These are phyloP conservation scores for Gerosis bhagava DNA, from an alignment of 2,888 invertebrate genomes.

Conservation along the genomic window DNA sequence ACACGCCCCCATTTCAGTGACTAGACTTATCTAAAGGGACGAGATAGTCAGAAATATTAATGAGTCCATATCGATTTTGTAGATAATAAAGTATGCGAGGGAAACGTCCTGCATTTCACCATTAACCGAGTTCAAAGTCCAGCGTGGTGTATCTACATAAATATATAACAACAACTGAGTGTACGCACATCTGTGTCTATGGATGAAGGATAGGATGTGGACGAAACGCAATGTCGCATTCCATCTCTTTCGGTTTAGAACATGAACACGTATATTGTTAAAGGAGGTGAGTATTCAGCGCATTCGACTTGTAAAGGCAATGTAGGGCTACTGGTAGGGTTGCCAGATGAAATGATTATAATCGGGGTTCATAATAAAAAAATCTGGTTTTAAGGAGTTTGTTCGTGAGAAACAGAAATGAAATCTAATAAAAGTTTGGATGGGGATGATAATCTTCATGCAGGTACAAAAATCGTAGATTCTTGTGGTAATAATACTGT, in stretches of 20 bases:
- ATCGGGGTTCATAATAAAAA: too few species aligned
- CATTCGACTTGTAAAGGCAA: constrained; percentile 66
- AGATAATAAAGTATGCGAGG: constrained; percentile 55
- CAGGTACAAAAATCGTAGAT: too few species aligned
- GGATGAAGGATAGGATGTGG: constrained; percentile 59
- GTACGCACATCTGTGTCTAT: constrained; percentile 69
- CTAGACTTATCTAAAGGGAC: constrained; percentile 30
- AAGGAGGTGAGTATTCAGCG: constrained; percentile 58
- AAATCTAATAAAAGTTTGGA: too few species aligned
- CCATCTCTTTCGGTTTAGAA: constrained; percentile 72
- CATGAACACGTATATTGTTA: constrained; percentile 50
- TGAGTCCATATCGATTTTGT: constrained; percentile 54
- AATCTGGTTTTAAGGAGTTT: too few species aligned
- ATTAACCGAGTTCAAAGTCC: constrained; percentile 77
- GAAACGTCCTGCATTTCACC: constrained; percentile 62
- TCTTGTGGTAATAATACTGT: too few species aligned
- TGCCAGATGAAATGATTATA: too few species aligned
- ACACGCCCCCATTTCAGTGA: constrained; percentile 42
- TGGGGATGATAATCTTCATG: too few species aligned
- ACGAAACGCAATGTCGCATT: constrained; percentile 56
- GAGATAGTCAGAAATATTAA: constrained; percentile 29
- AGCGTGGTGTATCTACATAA: too few species aligned
- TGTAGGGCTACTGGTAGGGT: constrained; percentile 80
- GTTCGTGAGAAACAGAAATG: too few species aligned
- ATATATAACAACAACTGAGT: too few species aligned